These are phyloP conservation scores for Pseudocheirus occidentalis DNA, from an alignment of 2,797 vertebrate species.

Conservation along the genomic window DNA sequence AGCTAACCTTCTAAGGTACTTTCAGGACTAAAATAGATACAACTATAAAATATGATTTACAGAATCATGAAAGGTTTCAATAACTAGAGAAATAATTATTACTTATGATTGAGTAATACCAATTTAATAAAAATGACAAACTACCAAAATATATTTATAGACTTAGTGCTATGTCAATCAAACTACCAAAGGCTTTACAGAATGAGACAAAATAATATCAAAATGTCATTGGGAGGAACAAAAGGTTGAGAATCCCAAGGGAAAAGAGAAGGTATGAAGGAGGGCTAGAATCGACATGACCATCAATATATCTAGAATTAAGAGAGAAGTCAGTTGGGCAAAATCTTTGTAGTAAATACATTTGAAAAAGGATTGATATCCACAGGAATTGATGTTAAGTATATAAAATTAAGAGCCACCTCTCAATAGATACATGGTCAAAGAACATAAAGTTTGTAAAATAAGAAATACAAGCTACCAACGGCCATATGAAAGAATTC, in stretches of 20 bases:
- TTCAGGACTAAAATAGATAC: not conserved
- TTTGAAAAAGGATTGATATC: not conserved
- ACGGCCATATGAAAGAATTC: not conserved
- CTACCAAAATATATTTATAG: not conserved
- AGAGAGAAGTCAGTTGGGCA: not conserved
- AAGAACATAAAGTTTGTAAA: not conserved
- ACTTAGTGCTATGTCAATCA: not conserved
- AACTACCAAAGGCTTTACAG: not conserved
- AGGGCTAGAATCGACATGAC: not conserved
- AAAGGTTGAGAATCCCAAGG: not conserved
- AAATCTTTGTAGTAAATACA: not conserved
- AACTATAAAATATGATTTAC: not conserved
- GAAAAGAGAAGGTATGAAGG: not conserved
- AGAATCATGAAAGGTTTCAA: not conserved
- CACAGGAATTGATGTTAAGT: not conserved
- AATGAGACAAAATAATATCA: not conserved
- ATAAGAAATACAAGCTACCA: not conserved
- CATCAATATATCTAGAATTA: not conserved
- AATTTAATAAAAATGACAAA: not conserved
- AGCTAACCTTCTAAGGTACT: not conserved
- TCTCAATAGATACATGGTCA: not conserved
- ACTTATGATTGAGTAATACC: not conserved
- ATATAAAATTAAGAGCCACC: not conserved
- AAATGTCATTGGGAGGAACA: not conserved
- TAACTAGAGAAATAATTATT: not conserved